Evolutionary conservation across 2,888 invertebrate genomes (phyloP), one percentile per base, ranked within the genome.

Genomic region (Dusona sp.): DNA sequence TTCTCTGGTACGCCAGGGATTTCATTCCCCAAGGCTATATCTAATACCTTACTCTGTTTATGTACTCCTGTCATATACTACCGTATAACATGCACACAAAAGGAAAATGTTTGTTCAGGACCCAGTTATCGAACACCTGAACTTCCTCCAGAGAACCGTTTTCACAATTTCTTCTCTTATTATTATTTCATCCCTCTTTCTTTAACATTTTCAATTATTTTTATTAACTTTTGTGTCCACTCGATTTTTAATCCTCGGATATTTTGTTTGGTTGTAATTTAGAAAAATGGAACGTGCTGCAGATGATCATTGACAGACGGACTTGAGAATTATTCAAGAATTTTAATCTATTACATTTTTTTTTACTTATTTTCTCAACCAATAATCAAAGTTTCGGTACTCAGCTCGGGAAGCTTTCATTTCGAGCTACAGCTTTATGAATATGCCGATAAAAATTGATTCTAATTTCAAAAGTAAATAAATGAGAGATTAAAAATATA

Each of bases 11-110:
- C 77, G 77, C 80, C 77, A 67, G 77, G 84, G 80, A 84, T 84
- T 84, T 72, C 45, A 84, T 84, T 77, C 84, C 84, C 84, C 64
- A 25, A 70, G 80, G 84, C 68, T 80, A 77, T 84, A 80, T 80
- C 65, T 77, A 72, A 84, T 80, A 73, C 72, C 64, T 68, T 80
- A 70, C 80, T 64, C 75, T 73, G 75, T 84, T 80, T 84, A 79
- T 79, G 57, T 72, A 80, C 72, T 54, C 33, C 48, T 29, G 33
- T 36, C 54, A 29, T 45, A 54, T 38, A 45, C 36, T 73, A 22
- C 38, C 3, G 22, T 57, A 13, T n/a, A 65, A 65, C 65, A 38
- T 38, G n/a, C 11, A 22, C 22, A 36, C 65, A n/a, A 65, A 65
- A 65, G n/a, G n/a, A 13, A 65, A 38, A 65, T 65, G n/a, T 65